Conservation (phyloP, 2,113 vertebrate species). For the Seriola dumerili region DNA sequence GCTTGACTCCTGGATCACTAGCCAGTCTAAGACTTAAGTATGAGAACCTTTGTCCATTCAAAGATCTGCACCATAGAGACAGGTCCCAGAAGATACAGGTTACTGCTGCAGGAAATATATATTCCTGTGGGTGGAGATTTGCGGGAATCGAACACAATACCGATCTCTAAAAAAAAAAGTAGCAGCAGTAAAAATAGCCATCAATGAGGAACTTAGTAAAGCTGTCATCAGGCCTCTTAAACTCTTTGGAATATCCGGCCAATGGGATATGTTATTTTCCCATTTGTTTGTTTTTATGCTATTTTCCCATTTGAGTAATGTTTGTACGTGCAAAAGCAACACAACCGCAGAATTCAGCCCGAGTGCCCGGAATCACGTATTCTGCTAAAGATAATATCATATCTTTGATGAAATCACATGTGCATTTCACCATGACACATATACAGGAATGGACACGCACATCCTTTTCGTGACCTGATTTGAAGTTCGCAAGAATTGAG, state of each 20-base stretch:
- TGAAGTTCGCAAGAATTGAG: constrained; percentile 51
- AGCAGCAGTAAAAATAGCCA: constrained; percentile 76
- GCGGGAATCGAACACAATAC: constrained; percentile 79
- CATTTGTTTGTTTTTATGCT: constrained; percentile 52
- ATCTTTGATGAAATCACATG: constrained; percentile 41
- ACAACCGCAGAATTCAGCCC: not conserved
- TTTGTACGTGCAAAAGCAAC: constrained; percentile 43
- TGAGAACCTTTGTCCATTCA: constrained; percentile 49
- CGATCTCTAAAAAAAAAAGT: constrained; percentile 29
- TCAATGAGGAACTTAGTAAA: constrained; percentile 79
- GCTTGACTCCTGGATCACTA: not conserved
- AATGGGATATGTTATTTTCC: constrained; percentile 44
- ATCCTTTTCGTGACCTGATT: constrained; percentile 64
- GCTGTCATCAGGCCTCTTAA: constrained; percentile 81
- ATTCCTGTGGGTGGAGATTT: constrained; percentile 63
- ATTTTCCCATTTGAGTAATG: constrained; percentile 36
- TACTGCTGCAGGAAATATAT: constrained; percentile 65
- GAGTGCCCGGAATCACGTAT: constrained; percentile 59
- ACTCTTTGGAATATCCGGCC: constrained; percentile 65
- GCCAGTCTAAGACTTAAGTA: constrained; percentile 3
- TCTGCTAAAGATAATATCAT: constrained; percentile 35
- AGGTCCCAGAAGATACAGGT: constrained; percentile 61
- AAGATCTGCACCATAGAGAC: constrained; percentile 10
- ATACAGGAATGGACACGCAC: constrained; percentile 25
- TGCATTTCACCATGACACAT: constrained; percentile 18